phyloP scores from a whole-genome alignment of 2,797 vertebrate genomes.

The Gambelia wislizenii region DNA sequence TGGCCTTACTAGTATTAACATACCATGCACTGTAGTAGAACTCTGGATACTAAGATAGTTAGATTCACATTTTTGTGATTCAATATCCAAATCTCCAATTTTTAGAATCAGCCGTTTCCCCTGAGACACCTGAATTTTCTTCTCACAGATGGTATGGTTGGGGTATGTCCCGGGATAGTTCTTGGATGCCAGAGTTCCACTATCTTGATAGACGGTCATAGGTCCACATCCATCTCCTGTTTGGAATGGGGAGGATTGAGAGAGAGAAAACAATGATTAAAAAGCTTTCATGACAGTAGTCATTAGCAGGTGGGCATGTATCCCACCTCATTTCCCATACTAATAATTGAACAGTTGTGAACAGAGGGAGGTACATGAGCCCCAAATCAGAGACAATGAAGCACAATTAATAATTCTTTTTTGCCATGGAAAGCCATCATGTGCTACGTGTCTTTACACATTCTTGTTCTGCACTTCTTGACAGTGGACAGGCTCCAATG shows the following conservation, averaged over 20 bases:
- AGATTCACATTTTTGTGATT: slow-evolving; percentile 83
- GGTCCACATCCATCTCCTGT: slow-evolving; percentile 87
- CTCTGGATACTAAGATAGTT: slow-evolving; percentile 83
- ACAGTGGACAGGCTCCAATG: neutral
- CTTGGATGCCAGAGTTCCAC: slow-evolving; percentile 86
- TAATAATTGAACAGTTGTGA: neutral
- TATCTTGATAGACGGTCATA: slow-evolving; percentile 81
- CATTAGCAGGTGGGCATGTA: neutral
- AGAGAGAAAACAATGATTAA: neutral
- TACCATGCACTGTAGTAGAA: slow-evolving; percentile 76
- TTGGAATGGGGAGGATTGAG: neutral
- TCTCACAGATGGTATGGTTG: slow-evolving; percentile 85
- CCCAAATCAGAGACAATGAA: neutral
- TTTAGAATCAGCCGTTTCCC: slow-evolving; percentile 83
- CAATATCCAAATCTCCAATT: slow-evolving; percentile 86
- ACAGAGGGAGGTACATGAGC: neutral
- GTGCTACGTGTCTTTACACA: neutral
- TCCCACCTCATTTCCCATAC: neutral
- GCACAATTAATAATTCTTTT: neutral
- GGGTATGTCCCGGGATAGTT: slow-evolving; percentile 88
- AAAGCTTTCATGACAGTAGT: neutral
- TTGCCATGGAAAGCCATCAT: neutral
- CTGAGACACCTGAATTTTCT: slow-evolving; percentile 79
- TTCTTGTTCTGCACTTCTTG: neutral
- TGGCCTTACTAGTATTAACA: slow-evolving; percentile 55